Evolutionary conservation across 92 coral and sea anemone species (phyloP).

Genomic region (Epizoanthus ramosus): DNA sequence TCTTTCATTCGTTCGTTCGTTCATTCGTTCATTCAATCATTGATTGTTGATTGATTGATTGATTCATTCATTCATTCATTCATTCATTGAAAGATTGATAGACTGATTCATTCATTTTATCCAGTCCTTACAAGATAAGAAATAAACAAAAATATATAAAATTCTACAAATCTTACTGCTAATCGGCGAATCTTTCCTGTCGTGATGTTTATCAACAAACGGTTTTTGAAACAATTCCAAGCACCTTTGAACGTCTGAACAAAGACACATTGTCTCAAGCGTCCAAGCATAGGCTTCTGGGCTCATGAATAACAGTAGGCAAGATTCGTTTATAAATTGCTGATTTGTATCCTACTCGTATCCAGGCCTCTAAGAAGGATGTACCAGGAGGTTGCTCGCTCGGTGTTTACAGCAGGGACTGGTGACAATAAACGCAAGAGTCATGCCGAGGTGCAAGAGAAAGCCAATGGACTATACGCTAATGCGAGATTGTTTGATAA

Average conservation of each 20-base stretch:
- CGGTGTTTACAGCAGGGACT: constrained; percentile 75
- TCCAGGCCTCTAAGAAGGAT: constrained; percentile 85
- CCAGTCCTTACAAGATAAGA: too few relatives aligned
- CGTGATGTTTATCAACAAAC: neutral
- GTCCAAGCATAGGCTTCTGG: neutral
- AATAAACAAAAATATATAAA: too few relatives aligned
- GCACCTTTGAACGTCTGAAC: too few relatives aligned
- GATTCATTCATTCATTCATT: neutral
- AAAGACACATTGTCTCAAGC: too few relatives aligned
- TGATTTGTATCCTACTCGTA: neutral
- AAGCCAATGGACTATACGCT: constrained; percentile 77
- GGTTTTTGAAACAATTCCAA: too few relatives aligned
- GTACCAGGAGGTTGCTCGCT: constrained; percentile 95
- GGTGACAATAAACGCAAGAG: constrained; percentile 89
- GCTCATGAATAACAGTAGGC: neutral
- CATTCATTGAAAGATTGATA: too few relatives aligned
- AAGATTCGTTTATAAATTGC: neutral
- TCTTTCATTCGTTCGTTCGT: neutral
- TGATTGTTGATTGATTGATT: neutral
- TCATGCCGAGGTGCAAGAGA: constrained; percentile 91
- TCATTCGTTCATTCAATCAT: neutral
- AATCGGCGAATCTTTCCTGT: neutral
- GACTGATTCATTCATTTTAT: neutral
- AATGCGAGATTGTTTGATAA: constrained; percentile 92
- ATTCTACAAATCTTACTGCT: too few relatives aligned